Conservation (phyloP, 2,113 vertebrate genomes). For the Varanus salvator region DNA sequence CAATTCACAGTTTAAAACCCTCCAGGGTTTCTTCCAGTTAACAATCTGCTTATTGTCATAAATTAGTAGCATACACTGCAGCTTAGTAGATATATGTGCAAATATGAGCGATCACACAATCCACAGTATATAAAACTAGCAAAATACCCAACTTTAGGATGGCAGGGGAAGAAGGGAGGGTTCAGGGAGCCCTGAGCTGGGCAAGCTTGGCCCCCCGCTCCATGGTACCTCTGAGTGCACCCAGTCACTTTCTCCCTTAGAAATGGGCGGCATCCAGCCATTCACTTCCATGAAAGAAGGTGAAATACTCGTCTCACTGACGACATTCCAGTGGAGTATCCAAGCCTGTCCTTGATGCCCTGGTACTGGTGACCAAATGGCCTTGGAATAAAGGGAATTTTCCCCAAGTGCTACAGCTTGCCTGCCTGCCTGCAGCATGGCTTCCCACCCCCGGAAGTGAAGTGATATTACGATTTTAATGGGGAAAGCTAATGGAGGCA, state of each 20-base stretch:
- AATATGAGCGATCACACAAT: neutral
- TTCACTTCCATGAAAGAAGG: neutral
- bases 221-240: neutral
- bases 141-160: neutral
- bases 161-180: neutral
- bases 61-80: neutral
- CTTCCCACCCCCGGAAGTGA: neutral
- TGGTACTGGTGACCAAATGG: neutral
- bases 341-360: neutral
- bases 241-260: neutral
- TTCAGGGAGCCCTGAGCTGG: neutral
- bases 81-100: neutral
- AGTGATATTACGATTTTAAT: neutral
- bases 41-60: slow-evolving; percentile 28
- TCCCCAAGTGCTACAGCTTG: neutral
- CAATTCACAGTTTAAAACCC: slow-evolving; percentile 24
- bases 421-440: no score
- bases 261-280: neutral
- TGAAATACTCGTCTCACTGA: neutral
- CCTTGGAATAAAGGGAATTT: neutral
- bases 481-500: neutral
- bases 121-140: neutral
- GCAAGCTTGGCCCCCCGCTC: neutral
- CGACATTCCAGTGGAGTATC: neutral
- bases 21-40: slow-evolving; percentile 13